Evolutionary conservation across 1,140 invertebrate species (phyloP).

Genomic region (Lasioglossum baleicum): DNA sequence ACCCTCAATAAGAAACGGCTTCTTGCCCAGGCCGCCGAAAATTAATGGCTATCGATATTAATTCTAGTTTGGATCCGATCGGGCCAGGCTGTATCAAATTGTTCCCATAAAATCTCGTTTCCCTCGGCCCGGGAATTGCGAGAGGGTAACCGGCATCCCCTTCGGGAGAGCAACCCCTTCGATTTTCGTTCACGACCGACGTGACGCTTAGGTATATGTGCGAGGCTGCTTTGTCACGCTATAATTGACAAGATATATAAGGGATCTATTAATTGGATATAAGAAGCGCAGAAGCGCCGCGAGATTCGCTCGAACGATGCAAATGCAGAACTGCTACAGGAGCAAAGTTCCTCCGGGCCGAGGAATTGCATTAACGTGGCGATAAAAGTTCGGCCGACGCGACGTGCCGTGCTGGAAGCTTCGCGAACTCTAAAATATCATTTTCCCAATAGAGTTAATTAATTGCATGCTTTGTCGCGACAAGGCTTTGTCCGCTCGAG

Average conservation of each 20-base stretch:
- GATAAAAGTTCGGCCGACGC: background rate
- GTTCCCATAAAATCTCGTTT: slow-evolving; percentile 1
- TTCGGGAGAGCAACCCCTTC: too few species aligned
- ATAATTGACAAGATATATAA: too few species aligned
- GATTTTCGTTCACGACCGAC: too few species aligned
- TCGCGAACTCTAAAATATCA: background rate
- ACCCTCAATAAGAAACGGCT: background rate
- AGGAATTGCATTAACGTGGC: slow-evolving; percentile 15
- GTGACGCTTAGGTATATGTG: too few species aligned
- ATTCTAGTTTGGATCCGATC: background rate
- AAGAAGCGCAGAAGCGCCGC: background rate
- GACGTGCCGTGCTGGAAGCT: background rate
- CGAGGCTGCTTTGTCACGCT: too few species aligned
- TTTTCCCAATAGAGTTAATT: slow-evolving; percentile 17
- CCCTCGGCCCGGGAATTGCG: background rate
- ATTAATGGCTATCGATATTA: slow-evolving; percentile 34
- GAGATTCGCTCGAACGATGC: background rate
- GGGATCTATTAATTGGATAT: background rate
- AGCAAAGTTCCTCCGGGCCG: background rate
- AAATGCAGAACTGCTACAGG: background rate
- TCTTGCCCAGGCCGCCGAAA: background rate
- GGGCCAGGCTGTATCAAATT: background rate
- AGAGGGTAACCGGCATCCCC: background rate
- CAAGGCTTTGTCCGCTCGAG: background rate
- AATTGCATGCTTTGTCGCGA: background rate